Conservation (phyloP, 2,888 invertebrate genomes). For the Tromatobia lineatoria region DNA sequence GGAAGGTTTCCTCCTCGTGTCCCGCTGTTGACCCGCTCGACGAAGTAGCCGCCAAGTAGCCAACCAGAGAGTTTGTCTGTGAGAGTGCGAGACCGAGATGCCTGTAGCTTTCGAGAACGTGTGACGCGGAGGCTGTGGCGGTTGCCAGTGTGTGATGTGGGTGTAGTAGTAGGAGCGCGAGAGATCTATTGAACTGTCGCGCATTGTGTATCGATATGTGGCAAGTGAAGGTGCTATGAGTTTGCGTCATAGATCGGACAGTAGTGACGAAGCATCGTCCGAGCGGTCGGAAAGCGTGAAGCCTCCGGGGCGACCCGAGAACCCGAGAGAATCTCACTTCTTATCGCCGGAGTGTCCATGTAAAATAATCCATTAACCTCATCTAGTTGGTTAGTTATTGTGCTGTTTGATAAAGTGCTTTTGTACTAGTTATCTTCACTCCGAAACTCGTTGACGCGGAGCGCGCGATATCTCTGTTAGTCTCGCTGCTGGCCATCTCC, state of each 20-base stretch:
- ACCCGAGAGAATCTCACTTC: conserved; percentile 41
- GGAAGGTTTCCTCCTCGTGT: not conserved
- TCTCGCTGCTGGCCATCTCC: not conserved
- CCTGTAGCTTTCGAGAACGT: not conserved
- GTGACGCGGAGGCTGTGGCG: conserved; percentile 18
- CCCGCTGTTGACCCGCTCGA: not conserved
- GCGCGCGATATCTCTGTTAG: conserved; percentile 7
- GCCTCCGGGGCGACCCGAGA: conserved; percentile 71
- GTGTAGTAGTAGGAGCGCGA: not conserved
- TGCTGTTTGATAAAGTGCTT: conserved; percentile 69
- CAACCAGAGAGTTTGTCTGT: not conserved
- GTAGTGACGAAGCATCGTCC: conserved; percentile 45
- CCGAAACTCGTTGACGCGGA: conserved; percentile 1
- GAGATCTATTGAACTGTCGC: not conserved
- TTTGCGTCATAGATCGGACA: conserved; percentile 76
- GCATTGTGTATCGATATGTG: not conserved
- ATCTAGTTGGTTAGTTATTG: conserved; percentile 78
- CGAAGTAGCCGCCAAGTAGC: too few relatives aligned
- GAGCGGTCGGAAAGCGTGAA: conserved; percentile 5
- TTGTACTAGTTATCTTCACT: conserved; percentile 18
- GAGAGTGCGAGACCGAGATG: conserved; percentile 2
- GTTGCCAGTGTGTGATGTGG: not conserved
- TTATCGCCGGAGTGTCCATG: conserved; percentile 75
- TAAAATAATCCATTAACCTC: conserved; percentile 76
- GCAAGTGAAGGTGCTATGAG: conserved; percentile 72